Percentiles rank a stretch among this genome's conserved stretches.
phyloP scores from a whole-genome alignment of 2,888 invertebrate species.

The Hydroisotoma schaefferi region DNA sequence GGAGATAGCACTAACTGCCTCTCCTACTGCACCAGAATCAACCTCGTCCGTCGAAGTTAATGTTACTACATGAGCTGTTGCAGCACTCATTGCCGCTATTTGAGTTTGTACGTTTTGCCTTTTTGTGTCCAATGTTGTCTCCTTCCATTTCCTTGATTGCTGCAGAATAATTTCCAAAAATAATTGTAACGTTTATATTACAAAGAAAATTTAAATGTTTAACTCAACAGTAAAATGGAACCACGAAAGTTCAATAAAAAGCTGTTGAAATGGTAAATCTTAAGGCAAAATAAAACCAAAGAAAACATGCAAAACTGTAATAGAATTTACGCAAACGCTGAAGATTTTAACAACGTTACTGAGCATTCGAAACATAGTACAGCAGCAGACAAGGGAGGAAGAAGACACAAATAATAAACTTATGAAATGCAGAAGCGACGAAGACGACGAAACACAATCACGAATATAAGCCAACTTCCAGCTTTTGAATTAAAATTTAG shows the following conservation, averaged over 20 bases:
- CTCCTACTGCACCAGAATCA: slow-evolving; percentile 92
- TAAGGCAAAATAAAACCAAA: neutral
- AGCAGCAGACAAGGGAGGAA: slow-evolving; percentile 23
- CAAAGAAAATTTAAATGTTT: slow-evolving; percentile 11
- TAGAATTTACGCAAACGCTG: no score
- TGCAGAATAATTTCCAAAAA: slow-evolving; percentile 46
- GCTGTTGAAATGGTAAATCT: neutral
- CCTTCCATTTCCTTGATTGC: slow-evolving; percentile 89
- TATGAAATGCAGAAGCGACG: slow-evolving; percentile 6
- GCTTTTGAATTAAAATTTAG: no score
- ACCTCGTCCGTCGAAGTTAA: slow-evolving; percentile 84
- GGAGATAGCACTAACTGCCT: slow-evolving; percentile 72
- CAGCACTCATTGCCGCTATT: slow-evolving; percentile 98
- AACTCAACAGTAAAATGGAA: neutral
- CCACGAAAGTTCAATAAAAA: neutral
- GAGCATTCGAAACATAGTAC: neutral
- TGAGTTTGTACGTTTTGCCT: slow-evolving; percentile 95
- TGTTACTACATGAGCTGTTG: slow-evolving; percentile 94
- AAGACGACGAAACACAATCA: neutral
- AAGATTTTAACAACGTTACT: neutral
- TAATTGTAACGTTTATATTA: neutral
- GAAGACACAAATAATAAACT: slow-evolving; percentile 17
- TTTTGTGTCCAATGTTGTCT: slow-evolving; percentile 87
- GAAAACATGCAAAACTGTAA: neutral
- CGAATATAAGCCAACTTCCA: no score